Evolutionary conservation across 2,797 vertebrate species (phyloP).

Genomic region (Leptodactylus fallax): DNA sequence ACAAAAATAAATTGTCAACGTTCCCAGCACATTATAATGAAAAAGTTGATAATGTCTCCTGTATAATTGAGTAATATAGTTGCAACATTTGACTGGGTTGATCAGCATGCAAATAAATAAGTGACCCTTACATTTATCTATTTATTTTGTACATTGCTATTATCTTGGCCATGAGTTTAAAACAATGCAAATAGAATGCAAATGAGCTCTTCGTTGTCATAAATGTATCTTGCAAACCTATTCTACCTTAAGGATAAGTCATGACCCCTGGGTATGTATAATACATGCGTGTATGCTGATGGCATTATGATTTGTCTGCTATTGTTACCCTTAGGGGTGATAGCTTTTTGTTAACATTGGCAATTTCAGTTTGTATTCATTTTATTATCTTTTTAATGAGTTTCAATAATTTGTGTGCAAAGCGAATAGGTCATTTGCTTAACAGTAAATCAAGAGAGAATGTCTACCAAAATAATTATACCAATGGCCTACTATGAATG

Average conservation of each 20-base stretch:
- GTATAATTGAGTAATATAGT: conserved; percentile 53
- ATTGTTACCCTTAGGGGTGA: conserved; percentile 64
- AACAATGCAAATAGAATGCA: conserved; percentile 50
- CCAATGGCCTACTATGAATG: conserved; percentile 1
- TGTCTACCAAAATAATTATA: conserved; percentile 45
- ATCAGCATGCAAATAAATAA: conserved; percentile 47
- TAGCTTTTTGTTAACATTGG: conserved; percentile 62
- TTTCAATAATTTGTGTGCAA: conserved; percentile 59
- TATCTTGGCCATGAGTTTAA: conserved; percentile 45
- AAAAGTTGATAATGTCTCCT: conserved; percentile 50
- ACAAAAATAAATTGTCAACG: conserved; percentile 65
- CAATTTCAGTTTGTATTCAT: conserved; percentile 62
- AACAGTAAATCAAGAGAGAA: conserved; percentile 54
- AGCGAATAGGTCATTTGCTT: conserved; percentile 56
- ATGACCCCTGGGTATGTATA: conserved; percentile 60
- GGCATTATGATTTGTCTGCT: conserved; percentile 60
- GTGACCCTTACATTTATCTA: conserved; percentile 24
- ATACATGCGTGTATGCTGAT: conserved; percentile 62
- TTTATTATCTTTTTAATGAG: conserved; percentile 63
- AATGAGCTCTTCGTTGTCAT: conserved; percentile 49
- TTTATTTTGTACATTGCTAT: conserved; percentile 34
- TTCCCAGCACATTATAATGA: conserved; percentile 44
- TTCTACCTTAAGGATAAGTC: conserved; percentile 62
- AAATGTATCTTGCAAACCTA: conserved; percentile 54
- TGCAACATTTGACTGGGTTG: conserved; percentile 31